Base-by-base conservation (phyloP, 2,888 invertebrate genomes). In the Sarcophaga caerulescens region DNA sequence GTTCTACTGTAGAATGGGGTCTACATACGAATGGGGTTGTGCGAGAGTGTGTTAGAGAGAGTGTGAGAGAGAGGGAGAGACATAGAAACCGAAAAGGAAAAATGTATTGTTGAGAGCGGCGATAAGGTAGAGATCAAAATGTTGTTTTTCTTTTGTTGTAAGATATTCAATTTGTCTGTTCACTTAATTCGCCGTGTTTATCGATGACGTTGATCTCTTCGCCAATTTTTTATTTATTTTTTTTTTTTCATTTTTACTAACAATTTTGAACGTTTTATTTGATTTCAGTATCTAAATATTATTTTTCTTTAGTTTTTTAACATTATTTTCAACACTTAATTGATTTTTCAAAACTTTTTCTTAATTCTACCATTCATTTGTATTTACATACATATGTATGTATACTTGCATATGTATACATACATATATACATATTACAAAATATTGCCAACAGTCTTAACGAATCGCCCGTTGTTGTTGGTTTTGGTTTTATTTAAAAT, bases 201-300 rank as follows among this genome's bases (percentile, higher is more conserved):
- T 81, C 84, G 84, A 84, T 84, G 86, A 86, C 84, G 84, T 86
- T 77, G 65, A 83, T 81, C 74, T 75, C 74, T 81, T 66, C 21
- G 66, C 79, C 76, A 57, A 66, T 77, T 70, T 19, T 63, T 70
- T 81, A 35, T 57, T 12, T 57, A 21, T 75, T 71, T 68, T 44
- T 14, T 74, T 62, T 66, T 60, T 57, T 60, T 71, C 19, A 76
- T 68, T 76, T 76, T 79, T 62, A 75, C 66, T 84, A 69, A 74
- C 35, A 78, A 52, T 44, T 65, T 69, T 23, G 4, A 4, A 19
- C 25, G 21, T 70, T 47, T 74, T 14, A 17, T 10, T 35, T 19
- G 25, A 47, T 57, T 21, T 71, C 19, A 73, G 8, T 35, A 35
- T 35, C 10, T 8, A 10, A 35, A 35, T 35, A 35, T 35, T 35